Evolutionary conservation across 37 sponge, comb jelly and placozoan genomes (phyloP).

Genomic region (Chondrosia reniformis): DNA sequence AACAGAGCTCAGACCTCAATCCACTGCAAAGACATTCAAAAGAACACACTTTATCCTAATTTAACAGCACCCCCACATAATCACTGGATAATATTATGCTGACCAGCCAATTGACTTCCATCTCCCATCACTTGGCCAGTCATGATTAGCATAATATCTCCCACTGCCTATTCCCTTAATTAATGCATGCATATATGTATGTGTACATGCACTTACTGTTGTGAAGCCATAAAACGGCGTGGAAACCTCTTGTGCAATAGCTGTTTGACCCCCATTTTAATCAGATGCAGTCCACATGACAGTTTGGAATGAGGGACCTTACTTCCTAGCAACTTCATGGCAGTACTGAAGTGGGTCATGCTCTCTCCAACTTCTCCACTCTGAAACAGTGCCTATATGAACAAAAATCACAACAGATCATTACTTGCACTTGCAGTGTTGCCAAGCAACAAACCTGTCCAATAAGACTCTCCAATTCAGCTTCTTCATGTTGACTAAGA

Average conservation of each 20-base stretch:
- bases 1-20: constrained; percentile 13
- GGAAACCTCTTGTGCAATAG: constrained; percentile 55
- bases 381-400: constrained; percentile 54
- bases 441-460: constrained; percentile 40
- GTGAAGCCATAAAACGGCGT: constrained; percentile 2
- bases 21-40: constrained; percentile 31
- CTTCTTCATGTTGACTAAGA: constrained; percentile 14
- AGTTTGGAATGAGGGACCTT: constrained; percentile 26
- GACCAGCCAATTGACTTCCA: no score
- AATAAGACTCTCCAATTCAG: constrained; percentile 42
- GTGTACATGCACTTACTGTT: constrained; percentile 21
- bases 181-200: no score
- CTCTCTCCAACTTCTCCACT: constrained; percentile 60
- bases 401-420: background rate
- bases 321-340: constrained; percentile 37
- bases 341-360: constrained; percentile 43
- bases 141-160: background rate
- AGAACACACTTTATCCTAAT: no score
- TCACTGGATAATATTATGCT: no score
- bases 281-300: background rate
- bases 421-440: background rate
- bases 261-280: constrained; percentile 42
- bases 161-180: background rate
- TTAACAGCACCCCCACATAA: no score
- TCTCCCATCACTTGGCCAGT: background rate